Conservation (phyloP, 2,113 vertebrate genomes). For the Hemiprocne comata region DNA sequence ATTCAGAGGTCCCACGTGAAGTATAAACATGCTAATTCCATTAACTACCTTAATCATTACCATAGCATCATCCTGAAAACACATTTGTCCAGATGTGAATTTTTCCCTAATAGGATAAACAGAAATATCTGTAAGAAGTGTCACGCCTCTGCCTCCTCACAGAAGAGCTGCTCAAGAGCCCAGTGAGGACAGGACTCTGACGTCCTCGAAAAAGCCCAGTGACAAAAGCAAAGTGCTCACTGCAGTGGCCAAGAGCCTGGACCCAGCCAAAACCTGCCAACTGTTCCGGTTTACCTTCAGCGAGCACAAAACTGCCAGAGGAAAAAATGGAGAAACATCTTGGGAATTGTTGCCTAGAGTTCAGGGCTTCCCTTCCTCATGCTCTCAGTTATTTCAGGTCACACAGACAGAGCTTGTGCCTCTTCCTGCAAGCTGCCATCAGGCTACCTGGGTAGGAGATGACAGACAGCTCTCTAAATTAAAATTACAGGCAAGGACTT, state of each 20-base stretch:
- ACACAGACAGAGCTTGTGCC: background rate
- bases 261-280: background rate
- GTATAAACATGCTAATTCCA: background rate
- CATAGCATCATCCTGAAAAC: conserved; percentile 22
- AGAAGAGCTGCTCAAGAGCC: background rate
- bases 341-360: background rate
- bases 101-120: conserved; percentile 25
- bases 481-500: background rate
- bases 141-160: background rate
- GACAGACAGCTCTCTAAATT: background rate
- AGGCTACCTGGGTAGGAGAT: background rate
- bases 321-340: background rate
- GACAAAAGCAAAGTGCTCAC: background rate
- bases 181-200: background rate
- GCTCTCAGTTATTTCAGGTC: background rate
- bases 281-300: background rate
- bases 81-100: background rate
- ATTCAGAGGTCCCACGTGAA: background rate
- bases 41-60: conserved; percentile 5
- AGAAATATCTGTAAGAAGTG: background rate
- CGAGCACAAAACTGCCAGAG: background rate
- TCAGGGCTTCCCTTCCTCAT: background rate
- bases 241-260: background rate
- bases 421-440: background rate
- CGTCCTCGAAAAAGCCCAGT: background rate